Conservation (phyloP, 1,140 invertebrate species). For the Paralvinella palmiformis region DNA sequence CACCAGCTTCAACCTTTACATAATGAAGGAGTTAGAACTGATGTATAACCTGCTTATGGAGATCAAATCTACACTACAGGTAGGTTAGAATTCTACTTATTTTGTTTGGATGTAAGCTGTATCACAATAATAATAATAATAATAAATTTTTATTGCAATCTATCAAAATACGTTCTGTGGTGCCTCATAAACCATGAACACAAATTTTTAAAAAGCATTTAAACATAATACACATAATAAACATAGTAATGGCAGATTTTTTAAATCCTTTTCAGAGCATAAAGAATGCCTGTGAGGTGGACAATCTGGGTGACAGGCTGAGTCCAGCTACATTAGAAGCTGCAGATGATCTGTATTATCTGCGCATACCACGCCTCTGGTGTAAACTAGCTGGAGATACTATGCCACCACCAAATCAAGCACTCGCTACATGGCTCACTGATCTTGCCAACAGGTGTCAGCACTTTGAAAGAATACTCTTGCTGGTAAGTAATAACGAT, state of each 20-base stretch:
- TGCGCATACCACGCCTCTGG: constrained; percentile 43
- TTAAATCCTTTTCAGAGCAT: constrained; percentile 40
- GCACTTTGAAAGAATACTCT: constrained; percentile 47
- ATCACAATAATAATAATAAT: too few relatives aligned
- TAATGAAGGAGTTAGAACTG: constrained; percentile 46
- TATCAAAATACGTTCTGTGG: too few relatives aligned
- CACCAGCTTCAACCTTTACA: constrained; percentile 45
- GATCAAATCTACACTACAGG: constrained; percentile 40
- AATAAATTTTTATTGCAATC: too few relatives aligned
- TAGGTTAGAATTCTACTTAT: too few relatives aligned
- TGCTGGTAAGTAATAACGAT: constrained; percentile 34
- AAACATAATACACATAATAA: too few relatives aligned
- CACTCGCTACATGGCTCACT: constrained; percentile 39
- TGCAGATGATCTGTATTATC: constrained; percentile 46
- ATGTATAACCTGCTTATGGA: constrained; percentile 42
- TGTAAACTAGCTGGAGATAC: constrained; percentile 36
- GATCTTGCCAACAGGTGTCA: constrained; percentile 40
- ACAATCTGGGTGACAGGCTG: constrained; percentile 39
- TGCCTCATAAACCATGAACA: too few relatives aligned
- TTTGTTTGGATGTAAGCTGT: too few relatives aligned
- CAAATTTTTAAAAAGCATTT: too few relatives aligned
- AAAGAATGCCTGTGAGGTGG: constrained; percentile 40
- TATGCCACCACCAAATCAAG: constrained; percentile 38
- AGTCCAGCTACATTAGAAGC: constrained; percentile 35
- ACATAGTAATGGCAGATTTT: too few relatives aligned